phyloP scores from a whole-genome alignment of 1,140 invertebrate genomes.

The Chelonus insularis region DNA sequence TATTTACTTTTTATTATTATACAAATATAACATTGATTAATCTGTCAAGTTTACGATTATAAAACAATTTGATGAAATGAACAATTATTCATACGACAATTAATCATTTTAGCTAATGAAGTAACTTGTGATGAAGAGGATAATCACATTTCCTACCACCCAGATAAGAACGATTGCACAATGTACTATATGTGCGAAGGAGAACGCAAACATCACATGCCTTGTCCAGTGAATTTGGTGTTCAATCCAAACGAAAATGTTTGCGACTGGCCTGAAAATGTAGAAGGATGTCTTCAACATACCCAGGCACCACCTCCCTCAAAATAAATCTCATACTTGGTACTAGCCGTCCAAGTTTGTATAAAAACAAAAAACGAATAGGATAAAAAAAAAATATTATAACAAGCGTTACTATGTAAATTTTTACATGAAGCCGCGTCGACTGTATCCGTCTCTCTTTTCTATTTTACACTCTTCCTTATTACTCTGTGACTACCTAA shows the following conservation, averaged over 20 bases:
- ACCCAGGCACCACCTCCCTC: slow-evolving; percentile 71
- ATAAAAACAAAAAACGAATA: slow-evolving; percentile 33
- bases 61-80: too few species aligned
- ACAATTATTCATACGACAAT: too few species aligned
- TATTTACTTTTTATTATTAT: too few species aligned
- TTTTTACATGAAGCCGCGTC: slow-evolving; percentile 8
- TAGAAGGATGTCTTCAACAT: slow-evolving; percentile 82
- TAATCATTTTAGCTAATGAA: slow-evolving; percentile 80
- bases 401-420: slow-evolving; percentile 22
- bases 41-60: too few species aligned
- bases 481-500: neutral
- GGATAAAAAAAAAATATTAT: slow-evolving; percentile 27
- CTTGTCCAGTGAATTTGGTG: slow-evolving; percentile 91
- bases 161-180: slow-evolving; percentile 87
- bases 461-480: slow-evolving; percentile 3
- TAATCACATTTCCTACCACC: slow-evolving; percentile 90
- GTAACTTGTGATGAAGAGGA: slow-evolving; percentile 90
- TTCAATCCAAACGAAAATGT: slow-evolving; percentile 93
- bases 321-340: neutral
- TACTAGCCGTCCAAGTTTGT: neutral
- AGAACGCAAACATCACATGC: slow-evolving; percentile 94
- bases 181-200: slow-evolving; percentile 97
- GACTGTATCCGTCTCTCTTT: slow-evolving; percentile 13
- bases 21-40: too few species aligned
- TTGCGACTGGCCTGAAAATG: slow-evolving; percentile 95